Evolutionary conservation across 2,888 invertebrate species (phyloP).

Genomic region (Drosophila affinis): DNA sequence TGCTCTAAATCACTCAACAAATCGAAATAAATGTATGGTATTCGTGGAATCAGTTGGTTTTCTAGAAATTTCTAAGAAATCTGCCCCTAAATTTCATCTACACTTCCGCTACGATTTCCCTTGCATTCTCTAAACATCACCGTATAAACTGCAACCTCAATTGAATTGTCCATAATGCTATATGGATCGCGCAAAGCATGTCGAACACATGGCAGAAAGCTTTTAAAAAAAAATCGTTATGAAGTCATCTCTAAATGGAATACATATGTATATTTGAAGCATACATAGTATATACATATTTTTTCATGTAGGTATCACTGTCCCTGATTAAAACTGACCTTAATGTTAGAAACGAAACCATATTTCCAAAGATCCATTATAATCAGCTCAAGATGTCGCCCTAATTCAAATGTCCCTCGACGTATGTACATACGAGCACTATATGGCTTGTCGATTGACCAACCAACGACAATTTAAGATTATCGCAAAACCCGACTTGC

Average conservation of each 20-base stretch:
- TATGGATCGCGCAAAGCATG: background rate
- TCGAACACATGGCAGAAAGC: constrained; percentile 1
- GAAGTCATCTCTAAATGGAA: background rate
- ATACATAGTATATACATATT: background rate
- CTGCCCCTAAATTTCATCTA: background rate
- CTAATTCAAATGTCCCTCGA: constrained; percentile 18
- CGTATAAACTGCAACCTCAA: background rate
- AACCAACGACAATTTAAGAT: constrained; percentile 54
- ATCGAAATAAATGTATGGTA: too few relatives aligned
- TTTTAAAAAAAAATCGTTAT: background rate
- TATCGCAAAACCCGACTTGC: constrained; percentile 54
- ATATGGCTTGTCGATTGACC: constrained; percentile 39
- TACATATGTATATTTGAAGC: background rate
- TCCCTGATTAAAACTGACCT: constrained; percentile 66
- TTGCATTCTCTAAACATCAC: background rate
- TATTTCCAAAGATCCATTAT: constrained; percentile 23
- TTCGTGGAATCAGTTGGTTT: too few relatives aligned
- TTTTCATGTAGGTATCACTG: constrained; percentile 8
- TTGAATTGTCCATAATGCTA: background rate
- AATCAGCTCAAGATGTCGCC: constrained; percentile 54
- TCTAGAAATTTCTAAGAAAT: too few relatives aligned
- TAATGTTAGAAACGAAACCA: constrained; percentile 42
- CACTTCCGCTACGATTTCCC: background rate
- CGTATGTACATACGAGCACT: background rate
- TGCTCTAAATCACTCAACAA: too few relatives aligned